Evolutionary conservation across 2,888 invertebrate genomes (phyloP), one percentile per base, ranked within the genome.

Genomic region (Cepaea hortensis): DNA sequence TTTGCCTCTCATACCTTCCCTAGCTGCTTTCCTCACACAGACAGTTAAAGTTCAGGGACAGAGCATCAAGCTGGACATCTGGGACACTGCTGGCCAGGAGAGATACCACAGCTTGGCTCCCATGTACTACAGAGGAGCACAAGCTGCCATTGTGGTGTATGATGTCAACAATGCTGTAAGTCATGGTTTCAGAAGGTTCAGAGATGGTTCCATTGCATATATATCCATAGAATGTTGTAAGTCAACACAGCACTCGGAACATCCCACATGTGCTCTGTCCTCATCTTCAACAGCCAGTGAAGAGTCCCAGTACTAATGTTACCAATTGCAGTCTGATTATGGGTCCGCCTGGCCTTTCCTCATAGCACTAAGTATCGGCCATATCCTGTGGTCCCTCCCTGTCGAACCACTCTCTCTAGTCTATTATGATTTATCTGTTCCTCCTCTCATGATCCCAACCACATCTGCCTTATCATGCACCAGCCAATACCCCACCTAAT

Each of bases 41-140:
- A 99, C 99, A 84, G 97, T 99, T 90, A 98, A 98, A 95, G 96
- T 99, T 15, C 97, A 98, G 94, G 98, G 98, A 95, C 98, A 98
- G 91, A 98, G 98, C 90, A 98, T 99, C 90, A 99, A 99, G 96
- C 99, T 99, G 95, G 99, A 99, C 96, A 99, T 99, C 93, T 99
- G 99, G 99, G 98, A 98, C 95, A 99, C 99, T 89, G 99, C 99
- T 35, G 99, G 99, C 20, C 94, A 94, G 89, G 99, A 99, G 95
- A 96, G 99, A 95, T 99, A 99, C 95, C 99, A 99, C 96, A 99
- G 98, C 95, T 96, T 99, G 95, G 99, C 99, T 90, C 99, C 99
- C 50, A 99, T 99, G 99, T 99, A 95, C 91, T 95, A 95, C 92
- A 91, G 95, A 87, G 95, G 95, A 2, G 95, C 95, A 3, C 95